A percentile compares a stretch with the other conserved stretches of the same genome.
These are phyloP conservation scores for Lacerta viridis DNA, from an alignment of 2,797 vertebrate genomes.

Conservation along the genomic window DNA sequence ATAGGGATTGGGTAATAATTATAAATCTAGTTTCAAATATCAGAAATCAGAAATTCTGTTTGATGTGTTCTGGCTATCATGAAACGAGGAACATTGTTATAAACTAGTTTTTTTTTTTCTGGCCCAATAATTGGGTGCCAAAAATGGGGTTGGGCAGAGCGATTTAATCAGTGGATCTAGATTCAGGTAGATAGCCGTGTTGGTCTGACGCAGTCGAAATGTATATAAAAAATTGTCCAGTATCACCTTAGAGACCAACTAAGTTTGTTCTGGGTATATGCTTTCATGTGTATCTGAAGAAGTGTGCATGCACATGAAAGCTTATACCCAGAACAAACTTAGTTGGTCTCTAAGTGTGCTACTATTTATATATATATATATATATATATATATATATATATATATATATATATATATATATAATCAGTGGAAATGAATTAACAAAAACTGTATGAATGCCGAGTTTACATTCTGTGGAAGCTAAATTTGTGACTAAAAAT, in stretches of 20 bases:
- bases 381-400: too few relatives aligned
- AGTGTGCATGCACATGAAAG: too few relatives aligned
- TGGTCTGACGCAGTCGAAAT: too few relatives aligned
- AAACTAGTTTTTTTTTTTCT: not conserved
- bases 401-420: not conserved
- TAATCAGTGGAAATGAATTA: slow-evolving; percentile 41
- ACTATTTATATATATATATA: too few relatives aligned
- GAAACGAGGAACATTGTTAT: slow-evolving; percentile 17
- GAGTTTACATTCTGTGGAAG: slow-evolving; percentile 23
- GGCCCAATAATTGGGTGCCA: slow-evolving; percentile 31
- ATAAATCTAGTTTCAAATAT: not conserved
- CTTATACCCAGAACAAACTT: too few relatives aligned
- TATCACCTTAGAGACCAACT: too few relatives aligned
- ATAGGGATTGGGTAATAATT: not conserved
- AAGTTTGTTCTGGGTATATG: too few relatives aligned
- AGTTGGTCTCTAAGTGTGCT: too few relatives aligned
- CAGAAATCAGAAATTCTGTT: not conserved
- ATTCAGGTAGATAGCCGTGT: too few relatives aligned
- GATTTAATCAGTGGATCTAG: slow-evolving; percentile 26
- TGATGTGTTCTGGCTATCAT: not conserved
- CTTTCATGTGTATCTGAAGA: too few relatives aligned
- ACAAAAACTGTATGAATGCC: slow-evolving; percentile 25
- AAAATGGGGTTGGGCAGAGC: not conserved
- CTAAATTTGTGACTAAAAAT: slow-evolving; percentile 57
- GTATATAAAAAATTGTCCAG: too few relatives aligned